Conservation (phyloP, 2,113 vertebrate species). For the Rhea americana region DNA sequence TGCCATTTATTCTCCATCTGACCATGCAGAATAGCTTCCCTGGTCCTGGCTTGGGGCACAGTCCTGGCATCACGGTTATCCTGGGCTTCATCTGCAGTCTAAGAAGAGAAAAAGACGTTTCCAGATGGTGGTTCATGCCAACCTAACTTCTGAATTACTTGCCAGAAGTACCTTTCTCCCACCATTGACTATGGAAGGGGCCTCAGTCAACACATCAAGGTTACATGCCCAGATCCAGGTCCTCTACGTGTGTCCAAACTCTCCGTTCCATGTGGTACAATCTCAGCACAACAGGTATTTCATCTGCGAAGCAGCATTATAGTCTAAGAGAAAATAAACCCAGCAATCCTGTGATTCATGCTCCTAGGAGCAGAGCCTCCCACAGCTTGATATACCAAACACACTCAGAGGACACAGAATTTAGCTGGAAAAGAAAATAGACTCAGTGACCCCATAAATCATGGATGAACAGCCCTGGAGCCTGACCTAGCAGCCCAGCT, state of each 20-base stretch:
- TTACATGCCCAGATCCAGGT: neutral
- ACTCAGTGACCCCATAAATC: neutral
- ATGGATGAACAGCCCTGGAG: neutral
- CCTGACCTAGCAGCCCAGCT: neutral
- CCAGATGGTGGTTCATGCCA: neutral
- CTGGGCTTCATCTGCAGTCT: neutral
- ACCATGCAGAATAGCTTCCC: neutral
- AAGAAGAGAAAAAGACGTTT: neutral
- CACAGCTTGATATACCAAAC: neutral
- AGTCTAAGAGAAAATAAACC: neutral
- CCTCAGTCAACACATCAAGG: neutral
- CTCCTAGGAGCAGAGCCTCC: neutral
- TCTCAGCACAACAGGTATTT: neutral
- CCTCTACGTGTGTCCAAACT: neutral
- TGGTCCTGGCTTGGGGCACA: neutral
- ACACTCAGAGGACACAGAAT: neutral
- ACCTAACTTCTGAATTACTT: neutral
- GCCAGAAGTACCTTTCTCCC: neutral
- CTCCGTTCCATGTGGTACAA: neutral
- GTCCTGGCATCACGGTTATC: neutral
- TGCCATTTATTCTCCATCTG: accelerated
- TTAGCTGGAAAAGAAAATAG: neutral
- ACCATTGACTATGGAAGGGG: neutral
- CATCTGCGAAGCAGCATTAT: neutral
- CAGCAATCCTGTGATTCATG: slow-evolving; percentile 3